Base-by-base conservation (phyloP, 2,113 vertebrate genomes). In the Monarcha castaneiventris region DNA sequence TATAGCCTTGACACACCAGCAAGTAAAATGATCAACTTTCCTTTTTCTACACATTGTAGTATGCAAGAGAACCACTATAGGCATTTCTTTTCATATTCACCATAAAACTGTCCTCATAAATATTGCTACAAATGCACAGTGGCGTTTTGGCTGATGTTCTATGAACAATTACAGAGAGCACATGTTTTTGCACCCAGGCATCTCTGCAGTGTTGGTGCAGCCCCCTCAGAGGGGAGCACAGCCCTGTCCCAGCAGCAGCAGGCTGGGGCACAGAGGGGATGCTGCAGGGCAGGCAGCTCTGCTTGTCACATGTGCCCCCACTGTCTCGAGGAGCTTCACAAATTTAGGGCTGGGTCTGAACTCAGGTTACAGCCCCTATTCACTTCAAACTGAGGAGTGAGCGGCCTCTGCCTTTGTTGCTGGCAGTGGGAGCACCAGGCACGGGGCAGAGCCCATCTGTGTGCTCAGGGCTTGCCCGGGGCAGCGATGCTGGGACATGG, bases 401-500 rank as follows among this genome's bases (percentile, higher is more conserved):
- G 62, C 51, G 48, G 58, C 49, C 49, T 54, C 62, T 77, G 67
- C 54, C 63, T 86, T 55, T 86, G 73, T 19, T 89, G 68, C 46
- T 43, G 1, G 1, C 3, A 13, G 58, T 2, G 2, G 66, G 26
- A 86, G 67, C 73, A 27, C 6, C n/a, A 35, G 61, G 61, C 44
- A 10, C 0, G 0, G 48, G 51, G 64, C 73, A 75, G 26, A 87
- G 48, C 73, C 80, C 84, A 35, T 62, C 76, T 77, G 68, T 58
- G n/a, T 55, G 58, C 73, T 77, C 32, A 12, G 63, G 39, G 69
- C 51, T 74, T n/a, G 73, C 69, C 84, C 81, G 52, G 16, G 39
- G 75, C 3, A 0, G 22, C 1, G 0, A 1, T 16, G 51, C 30
- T 16, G 33, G 55, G 69, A 55, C 12, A 0, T 3, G 37, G 35